Evolutionary conservation across 2,797 vertebrate species (phyloP).

Genomic region (Lagodon rhomboides): DNA sequence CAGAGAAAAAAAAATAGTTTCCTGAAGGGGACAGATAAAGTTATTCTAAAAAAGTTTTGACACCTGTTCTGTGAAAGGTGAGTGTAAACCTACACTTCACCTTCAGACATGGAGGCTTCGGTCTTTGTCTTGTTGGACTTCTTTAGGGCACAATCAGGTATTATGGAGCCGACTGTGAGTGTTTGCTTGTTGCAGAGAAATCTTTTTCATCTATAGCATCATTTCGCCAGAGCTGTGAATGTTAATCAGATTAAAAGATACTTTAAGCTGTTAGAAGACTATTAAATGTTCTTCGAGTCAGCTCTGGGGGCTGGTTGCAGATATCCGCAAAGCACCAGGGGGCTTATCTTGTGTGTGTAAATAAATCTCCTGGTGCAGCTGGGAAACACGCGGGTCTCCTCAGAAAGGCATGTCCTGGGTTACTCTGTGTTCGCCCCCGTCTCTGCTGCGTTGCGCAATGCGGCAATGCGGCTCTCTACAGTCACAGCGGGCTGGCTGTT

Average conservation of each 20-base stretch:
- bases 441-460: constrained; percentile 81
- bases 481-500: constrained; percentile 67
- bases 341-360: constrained; percentile 31
- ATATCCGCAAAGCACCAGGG: constrained; percentile 25
- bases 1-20: too few relatives aligned
- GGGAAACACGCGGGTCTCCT: constrained; percentile 66
- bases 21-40: too few relatives aligned
- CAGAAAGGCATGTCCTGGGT: constrained; percentile 68
- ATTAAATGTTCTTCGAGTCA: constrained; percentile 15
- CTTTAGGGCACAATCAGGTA: background rate
- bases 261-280: constrained; percentile 14
- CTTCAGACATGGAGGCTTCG: background rate
- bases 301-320: constrained; percentile 28
- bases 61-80: constrained; percentile 11
- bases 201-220: background rate
- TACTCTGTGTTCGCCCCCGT: constrained; percentile 73
- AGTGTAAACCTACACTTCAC: background rate
- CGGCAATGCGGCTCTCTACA: constrained; percentile 81
- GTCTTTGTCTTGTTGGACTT: background rate
- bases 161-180: background rate
- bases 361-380: constrained; percentile 53
- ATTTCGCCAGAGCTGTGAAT: background rate
- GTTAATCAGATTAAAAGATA: constrained; percentile 11
- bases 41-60: background rate
- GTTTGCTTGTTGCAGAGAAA: background rate